phyloP scores from a whole-genome alignment of 2,113 vertebrate species.

The Podocnemis expansa region DNA sequence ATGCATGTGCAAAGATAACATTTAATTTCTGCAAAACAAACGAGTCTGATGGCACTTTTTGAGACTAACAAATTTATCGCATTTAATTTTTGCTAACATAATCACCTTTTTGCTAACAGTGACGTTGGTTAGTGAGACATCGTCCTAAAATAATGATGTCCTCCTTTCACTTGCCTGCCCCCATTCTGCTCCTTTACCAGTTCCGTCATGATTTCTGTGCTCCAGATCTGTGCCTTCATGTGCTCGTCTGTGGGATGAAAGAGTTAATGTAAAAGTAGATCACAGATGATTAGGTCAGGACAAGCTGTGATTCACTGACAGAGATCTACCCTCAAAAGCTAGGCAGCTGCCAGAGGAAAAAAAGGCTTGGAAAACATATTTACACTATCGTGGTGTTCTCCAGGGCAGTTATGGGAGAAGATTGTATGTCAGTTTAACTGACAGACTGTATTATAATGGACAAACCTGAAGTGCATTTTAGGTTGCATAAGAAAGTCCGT shows the following conservation, averaged over 20 bases:
- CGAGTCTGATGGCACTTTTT: too few relatives aligned
- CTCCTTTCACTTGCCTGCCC: neutral
- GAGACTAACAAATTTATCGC: too few relatives aligned
- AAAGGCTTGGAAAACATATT: neutral
- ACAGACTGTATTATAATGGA: neutral
- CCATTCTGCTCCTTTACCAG: neutral
- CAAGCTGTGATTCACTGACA: slow-evolving; percentile 51
- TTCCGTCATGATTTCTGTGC: fast-evolving
- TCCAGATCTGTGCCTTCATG: neutral
- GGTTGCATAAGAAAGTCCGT: slow-evolving; percentile 1
- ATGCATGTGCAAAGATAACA: neutral
- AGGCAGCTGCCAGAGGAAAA: slow-evolving; percentile 14
- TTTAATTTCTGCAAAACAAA: too few relatives aligned
- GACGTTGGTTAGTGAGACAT: neutral
- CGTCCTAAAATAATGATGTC: neutral
- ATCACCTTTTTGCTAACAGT: neutral
- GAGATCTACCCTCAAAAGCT: slow-evolving; percentile 43
- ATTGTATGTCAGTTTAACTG: slow-evolving; percentile 30
- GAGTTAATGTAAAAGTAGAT: slow-evolving; percentile 50
- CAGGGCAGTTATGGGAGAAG: slow-evolving; percentile 27
- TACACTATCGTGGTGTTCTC: neutral
- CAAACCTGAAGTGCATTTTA: neutral
- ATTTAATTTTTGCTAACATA: neutral
- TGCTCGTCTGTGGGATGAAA: neutral
- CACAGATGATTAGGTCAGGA: slow-evolving; percentile 39